phyloP scores from a whole-genome alignment of 2,797 vertebrate genomes.

The Taeniopygia guttata region DNA sequence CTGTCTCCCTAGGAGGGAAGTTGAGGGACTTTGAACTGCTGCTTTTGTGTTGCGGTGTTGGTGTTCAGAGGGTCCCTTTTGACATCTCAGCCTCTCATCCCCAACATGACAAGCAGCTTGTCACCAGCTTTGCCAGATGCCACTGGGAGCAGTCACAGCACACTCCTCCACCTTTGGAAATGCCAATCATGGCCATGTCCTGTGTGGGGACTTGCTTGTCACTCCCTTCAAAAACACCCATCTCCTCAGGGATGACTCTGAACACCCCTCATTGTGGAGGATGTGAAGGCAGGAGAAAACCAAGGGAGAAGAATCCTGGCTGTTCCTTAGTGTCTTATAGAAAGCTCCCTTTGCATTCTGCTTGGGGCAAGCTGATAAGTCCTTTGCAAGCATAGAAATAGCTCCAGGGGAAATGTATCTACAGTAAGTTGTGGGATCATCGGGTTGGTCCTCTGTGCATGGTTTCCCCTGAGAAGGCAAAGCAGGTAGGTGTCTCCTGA shows the following conservation, averaged over 20 bases:
- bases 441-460: neutral
- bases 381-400: neutral
- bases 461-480: neutral
- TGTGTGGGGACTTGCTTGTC: neutral
- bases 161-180: slow-evolving; percentile 45
- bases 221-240: slow-evolving; percentile 14
- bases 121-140: neutral
- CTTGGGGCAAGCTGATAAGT: neutral
- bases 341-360: neutral
- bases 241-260: neutral
- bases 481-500: neutral
- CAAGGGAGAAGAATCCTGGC: neutral
- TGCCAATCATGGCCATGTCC: slow-evolving; percentile 28
- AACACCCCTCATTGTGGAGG: neutral
- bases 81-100: slow-evolving; percentile 59
- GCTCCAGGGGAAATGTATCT: neutral
- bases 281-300: neutral
- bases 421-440: neutral
- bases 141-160: neutral
- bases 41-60: neutral
- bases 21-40: slow-evolving; percentile 64
- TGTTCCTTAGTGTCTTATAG: neutral
- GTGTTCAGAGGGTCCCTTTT: slow-evolving; percentile 49
- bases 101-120: slow-evolving; percentile 7
- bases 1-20: slow-evolving; percentile 32